phyloP scores from a whole-genome alignment of 2,888 invertebrate genomes.

The Nipponacmea schrenckii region DNA sequence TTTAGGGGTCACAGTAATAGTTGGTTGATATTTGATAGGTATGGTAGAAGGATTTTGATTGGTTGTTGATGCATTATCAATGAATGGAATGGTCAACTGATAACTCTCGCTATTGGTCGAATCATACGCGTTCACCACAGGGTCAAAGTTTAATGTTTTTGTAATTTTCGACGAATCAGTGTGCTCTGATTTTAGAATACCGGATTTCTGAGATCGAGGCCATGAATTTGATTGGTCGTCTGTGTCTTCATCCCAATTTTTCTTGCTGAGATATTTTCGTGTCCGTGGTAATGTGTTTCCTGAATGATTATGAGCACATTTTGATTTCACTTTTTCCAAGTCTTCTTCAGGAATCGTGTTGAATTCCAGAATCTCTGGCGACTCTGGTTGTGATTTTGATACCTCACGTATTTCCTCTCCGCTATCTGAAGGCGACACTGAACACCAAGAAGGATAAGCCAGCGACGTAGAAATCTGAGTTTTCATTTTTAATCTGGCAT shows the following conservation, averaged over 20 bases:
- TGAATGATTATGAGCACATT: conserved; percentile 20
- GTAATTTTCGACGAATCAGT: conserved; percentile 37
- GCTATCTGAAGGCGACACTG: conserved; percentile 32
- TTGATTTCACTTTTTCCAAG: neutral
- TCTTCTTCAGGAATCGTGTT: conserved; percentile 1
- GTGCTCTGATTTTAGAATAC: conserved; percentile 56
- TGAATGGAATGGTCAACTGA: conserved; percentile 38
- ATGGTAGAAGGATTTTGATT: conserved; percentile 19
- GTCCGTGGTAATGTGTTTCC: conserved; percentile 32
- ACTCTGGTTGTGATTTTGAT: neutral
- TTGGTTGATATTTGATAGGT: conserved; percentile 49
- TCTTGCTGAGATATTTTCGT: conserved; percentile 24
- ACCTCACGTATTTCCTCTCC: neutral
- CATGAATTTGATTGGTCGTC: conserved; percentile 46
- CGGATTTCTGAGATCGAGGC: conserved; percentile 49
- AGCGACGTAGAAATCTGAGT: conserved; percentile 49
- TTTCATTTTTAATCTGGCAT: conserved; percentile 54
- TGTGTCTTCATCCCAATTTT: conserved; percentile 23
- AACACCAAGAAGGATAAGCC: conserved; percentile 55
- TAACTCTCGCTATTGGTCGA: conserved; percentile 48
- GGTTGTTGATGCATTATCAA: conserved; percentile 1
- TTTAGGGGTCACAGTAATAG: conserved; percentile 46
- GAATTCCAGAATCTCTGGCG: neutral
- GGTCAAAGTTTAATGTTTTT: conserved; percentile 58
- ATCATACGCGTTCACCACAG: conserved; percentile 55